phyloP scores from a whole-genome alignment of 2,797 vertebrate genomes.

The Pseudochaenichthys georgianus region DNA sequence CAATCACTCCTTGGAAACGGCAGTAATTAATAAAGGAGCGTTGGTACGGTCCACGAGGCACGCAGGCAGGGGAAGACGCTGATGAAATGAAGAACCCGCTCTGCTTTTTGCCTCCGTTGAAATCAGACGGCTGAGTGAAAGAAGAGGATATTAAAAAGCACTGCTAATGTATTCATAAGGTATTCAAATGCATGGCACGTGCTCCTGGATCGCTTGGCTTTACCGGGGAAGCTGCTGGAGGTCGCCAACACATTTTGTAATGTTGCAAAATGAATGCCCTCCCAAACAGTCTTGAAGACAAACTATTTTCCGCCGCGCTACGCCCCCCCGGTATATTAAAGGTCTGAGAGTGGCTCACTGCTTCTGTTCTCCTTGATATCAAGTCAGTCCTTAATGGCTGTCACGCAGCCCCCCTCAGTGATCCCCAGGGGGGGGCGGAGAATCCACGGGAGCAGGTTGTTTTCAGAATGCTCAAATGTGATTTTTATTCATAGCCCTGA shows the following conservation, averaged over 20 bases:
- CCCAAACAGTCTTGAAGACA: constrained; percentile 68
- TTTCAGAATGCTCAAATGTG: constrained; percentile 34
- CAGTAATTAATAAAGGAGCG: constrained; percentile 83
- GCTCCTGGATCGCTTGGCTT: constrained; percentile 84
- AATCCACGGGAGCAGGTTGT: constrained; percentile 41
- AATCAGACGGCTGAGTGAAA: constrained; percentile 75
- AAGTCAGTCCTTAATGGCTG: constrained; percentile 78
- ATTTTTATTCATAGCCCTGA: constrained; percentile 33
- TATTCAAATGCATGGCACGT: constrained; percentile 75
- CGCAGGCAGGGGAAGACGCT: constrained; percentile 62
- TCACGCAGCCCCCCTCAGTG: constrained; percentile 49
- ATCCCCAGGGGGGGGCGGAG: constrained; percentile 18
- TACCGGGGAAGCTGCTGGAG: constrained; percentile 70
- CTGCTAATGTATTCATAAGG: constrained; percentile 82
- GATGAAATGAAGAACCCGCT: constrained; percentile 77
- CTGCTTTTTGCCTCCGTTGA: constrained; percentile 64
- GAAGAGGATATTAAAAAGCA: constrained; percentile 82
- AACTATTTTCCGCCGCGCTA: constrained; percentile 71
- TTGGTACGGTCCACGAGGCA: constrained; percentile 56
- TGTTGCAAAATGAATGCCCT: constrained; percentile 71
- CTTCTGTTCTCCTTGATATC: constrained; percentile 69
- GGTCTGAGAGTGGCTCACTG: constrained; percentile 72
- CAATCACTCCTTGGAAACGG: constrained; percentile 61
- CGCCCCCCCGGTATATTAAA: constrained; percentile 73
- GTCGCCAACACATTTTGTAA: constrained; percentile 81